Percentiles rank a stretch among this genome's conserved stretches.
phyloP scores from a whole-genome alignment of 2,888 invertebrate species.

The Meghimatium bilineatum region DNA sequence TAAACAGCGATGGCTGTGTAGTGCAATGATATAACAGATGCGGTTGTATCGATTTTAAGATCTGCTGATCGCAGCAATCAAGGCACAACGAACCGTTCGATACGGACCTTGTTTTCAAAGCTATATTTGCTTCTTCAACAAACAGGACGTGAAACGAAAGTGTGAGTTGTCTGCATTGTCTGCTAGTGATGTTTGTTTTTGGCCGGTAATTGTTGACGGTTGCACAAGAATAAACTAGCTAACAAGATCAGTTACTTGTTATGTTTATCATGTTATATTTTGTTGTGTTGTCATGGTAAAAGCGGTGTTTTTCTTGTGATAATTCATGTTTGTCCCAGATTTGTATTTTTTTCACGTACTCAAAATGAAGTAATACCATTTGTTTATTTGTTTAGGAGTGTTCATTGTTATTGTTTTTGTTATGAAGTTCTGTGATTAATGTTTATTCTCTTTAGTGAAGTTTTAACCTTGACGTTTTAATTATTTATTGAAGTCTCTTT shows the following conservation, averaged over 20 bases:
- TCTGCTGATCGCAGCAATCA: constrained; percentile 28
- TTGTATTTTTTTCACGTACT: not conserved
- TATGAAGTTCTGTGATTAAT: no score
- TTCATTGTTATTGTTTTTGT: no score
- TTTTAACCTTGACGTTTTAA: no score
- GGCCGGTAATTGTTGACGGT: not conserved
- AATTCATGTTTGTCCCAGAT: not conserved
- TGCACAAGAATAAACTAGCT: not conserved
- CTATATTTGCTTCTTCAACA: no score
- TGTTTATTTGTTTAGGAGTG: no score
- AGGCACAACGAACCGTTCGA: not conserved
- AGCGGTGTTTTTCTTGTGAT: not conserved
- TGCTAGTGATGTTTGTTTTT: not conserved
- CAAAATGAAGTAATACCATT: no score
- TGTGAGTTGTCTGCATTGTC: not conserved
- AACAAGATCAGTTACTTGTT: not conserved
- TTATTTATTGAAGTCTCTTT: no score
- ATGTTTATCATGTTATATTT: not conserved
- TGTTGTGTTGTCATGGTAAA: not conserved
- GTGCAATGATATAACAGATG: not conserved
- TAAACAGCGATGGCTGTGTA: not conserved
- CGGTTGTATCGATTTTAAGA: constrained; percentile 15
- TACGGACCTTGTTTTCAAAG: not conserved
- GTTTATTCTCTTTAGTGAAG: no score
- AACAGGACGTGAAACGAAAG: not conserved